These are phyloP conservation scores for Pogonus chalceus DNA, from an alignment of 1,140 invertebrate genomes.

Conservation along the genomic window DNA sequence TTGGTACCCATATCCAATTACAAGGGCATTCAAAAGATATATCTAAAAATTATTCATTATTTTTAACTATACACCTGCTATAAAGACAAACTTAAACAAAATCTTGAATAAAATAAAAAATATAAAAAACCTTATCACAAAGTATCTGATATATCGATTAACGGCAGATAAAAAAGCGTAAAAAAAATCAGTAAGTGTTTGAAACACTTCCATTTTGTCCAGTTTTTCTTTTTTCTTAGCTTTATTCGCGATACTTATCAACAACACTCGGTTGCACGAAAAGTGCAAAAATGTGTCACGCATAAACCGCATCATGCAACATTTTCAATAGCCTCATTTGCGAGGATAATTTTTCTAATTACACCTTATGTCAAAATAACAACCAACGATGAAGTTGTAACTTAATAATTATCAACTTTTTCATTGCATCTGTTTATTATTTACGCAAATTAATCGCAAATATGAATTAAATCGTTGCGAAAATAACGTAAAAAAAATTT, in stretches of 20 bases:
- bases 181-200: not conserved
- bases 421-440: not conserved
- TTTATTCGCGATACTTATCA: not conserved
- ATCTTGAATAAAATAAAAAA: not conserved
- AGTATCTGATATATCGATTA: not conserved
- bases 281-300: conserved; percentile 4
- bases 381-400: not conserved
- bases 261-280: not conserved
- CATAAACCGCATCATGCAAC: not conserved
- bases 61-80: not conserved
- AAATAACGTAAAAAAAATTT: not conserved
- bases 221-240: not conserved
- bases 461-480: not conserved
- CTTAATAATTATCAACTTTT: not conserved
- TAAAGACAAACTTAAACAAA: not conserved
- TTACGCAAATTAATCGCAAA: not conserved
- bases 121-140: not conserved
- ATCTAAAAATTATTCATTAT: not conserved
- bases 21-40: not conserved
- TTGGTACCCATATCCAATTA: not conserved
- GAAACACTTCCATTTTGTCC: not conserved
- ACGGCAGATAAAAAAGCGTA: not conserved
- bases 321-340: not conserved
- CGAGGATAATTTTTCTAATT: not conserved
- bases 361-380: not conserved